Base-by-base conservation (phyloP, 2,797 vertebrate genomes). In the Euphonia xanthogaster region DNA sequence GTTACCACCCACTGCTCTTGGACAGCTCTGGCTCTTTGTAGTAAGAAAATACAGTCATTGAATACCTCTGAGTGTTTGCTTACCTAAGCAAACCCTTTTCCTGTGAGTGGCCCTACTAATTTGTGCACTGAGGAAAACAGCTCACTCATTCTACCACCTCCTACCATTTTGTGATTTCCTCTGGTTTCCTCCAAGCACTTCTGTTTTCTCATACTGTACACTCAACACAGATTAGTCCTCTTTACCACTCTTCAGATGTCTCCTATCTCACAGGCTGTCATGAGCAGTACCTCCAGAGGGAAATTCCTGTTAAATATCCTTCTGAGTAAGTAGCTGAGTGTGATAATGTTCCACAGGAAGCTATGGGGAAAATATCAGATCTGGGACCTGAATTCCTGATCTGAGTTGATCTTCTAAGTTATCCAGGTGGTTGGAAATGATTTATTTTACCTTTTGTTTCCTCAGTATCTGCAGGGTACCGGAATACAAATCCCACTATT, bases 241-340 rank as follows among this genome's bases (percentile, higher is more conserved):
- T 87, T 84, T 42, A 71, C 11, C 31, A 66, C 16, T 28, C 35
- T 89, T 91, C 79, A 90, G 25, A 62, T 78, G 62, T 81, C 65
- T 91, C 21, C 28, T 83, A 10, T 63, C 50, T 94, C 57, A 71
- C 45, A 79, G 0, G 3, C 15, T 87, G 48, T 60, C 88, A 87
- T 75, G 75, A 93, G 66, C 78, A 88, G 83, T 44, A 55, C 5
- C 81, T 87, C 91, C 57, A 63, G 90, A 92, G 92, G 57, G 53
- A 90, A 89, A 85, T 90, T 96, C 83, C 45, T 80, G 48, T 63
- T 90, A 82, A 88, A 89, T 58, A 47, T 54, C 68, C 53, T 92
- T 86, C 75, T 90, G 63, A 80, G 83, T 94, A 87, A 92, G 88
- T 61, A 90, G 61, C 86, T 91, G 81, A 53, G 27, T 74, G 42